A percentile compares a stretch with the other conserved stretches of the same genome.
These are phyloP conservation scores for Cactoblastis cactorum DNA, from an alignment of 2,888 invertebrate species.

Conservation along the genomic window DNA sequence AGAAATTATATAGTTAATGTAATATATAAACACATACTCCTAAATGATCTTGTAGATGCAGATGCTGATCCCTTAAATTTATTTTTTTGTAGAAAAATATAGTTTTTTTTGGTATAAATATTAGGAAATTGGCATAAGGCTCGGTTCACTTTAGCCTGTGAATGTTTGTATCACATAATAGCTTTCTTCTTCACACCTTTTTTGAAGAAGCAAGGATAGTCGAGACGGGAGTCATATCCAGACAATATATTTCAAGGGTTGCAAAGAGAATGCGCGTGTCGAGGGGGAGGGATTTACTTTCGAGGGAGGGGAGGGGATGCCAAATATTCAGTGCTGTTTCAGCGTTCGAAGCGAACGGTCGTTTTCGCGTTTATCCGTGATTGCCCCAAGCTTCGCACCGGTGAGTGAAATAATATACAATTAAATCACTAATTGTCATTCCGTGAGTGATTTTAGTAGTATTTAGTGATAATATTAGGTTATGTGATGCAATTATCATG, in stretches of 20 bases:
- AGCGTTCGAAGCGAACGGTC: constrained; percentile 3
- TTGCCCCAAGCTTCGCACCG: constrained; percentile 13
- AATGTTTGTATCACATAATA: too few species aligned
- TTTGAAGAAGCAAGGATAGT: too few species aligned
- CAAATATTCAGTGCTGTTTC: constrained; percentile 13
- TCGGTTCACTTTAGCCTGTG: too few species aligned
- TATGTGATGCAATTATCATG: background rate
- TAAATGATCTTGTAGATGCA: too few species aligned
- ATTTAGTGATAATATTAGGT: constrained; percentile 1
- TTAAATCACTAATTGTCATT: constrained; percentile 3
- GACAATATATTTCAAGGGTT: background rate
- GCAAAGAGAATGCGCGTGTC: constrained; percentile 12
- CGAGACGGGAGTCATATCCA: constrained; percentile 1
- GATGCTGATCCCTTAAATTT: too few species aligned
- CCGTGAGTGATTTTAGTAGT: background rate
- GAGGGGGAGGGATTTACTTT: constrained; percentile 6
- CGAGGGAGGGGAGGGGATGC: constrained; percentile 1
- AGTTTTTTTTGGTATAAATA: too few species aligned
- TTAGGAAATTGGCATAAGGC: too few species aligned
- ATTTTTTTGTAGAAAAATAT: too few species aligned
- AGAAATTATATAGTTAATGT: too few species aligned
- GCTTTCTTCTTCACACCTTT: too few species aligned
- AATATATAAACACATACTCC: too few species aligned
- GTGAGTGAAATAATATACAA: constrained; percentile 12
- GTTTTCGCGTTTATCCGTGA: constrained; percentile 13